A percentile compares a stretch with the other conserved stretches of the same genome.
Conservation (phyloP, 2,888 invertebrate species). For the Amphiduros pacificus region DNA sequence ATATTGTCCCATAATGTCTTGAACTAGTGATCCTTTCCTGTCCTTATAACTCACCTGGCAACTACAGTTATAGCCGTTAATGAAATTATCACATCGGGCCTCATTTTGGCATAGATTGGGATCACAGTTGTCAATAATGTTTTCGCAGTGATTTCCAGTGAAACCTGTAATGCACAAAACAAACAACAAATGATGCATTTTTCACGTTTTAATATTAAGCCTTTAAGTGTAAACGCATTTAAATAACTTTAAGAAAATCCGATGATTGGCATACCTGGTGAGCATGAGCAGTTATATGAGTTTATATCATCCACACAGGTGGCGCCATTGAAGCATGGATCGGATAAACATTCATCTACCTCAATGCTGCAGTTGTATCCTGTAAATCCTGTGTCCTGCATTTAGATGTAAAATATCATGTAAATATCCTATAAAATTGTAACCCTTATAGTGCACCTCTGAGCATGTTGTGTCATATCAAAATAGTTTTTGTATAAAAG, state of each 20-base stretch:
- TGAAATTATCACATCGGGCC: not conserved
- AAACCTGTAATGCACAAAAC: not conserved
- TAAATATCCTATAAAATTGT: no score
- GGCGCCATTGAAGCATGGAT: constrained; percentile 70
- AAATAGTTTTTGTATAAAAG: not conserved
- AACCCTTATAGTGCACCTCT: no score
- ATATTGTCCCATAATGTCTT: no score
- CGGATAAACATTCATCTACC: constrained; percentile 12
- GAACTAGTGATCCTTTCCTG: no score
- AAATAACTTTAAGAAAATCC: no score
- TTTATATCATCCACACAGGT: constrained; percentile 66
- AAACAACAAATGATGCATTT: no score
- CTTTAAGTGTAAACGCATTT: no score
- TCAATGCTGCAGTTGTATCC: constrained; percentile 34
- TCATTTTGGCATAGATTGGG: constrained; percentile 3
- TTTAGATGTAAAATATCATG: no score
- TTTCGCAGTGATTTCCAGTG: not conserved
- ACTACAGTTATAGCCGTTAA: constrained; percentile 2
- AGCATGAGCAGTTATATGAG: constrained; percentile 76
- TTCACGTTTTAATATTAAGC: no score
- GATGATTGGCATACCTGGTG: constrained; percentile 62
- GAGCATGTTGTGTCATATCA: not conserved
- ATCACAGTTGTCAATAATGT: not conserved
- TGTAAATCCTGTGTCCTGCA: constrained; percentile 30
- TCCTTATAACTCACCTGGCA: no score